Evolutionary conservation across 2,113 vertebrate genomes (phyloP).

Genomic region (Ascaphus truei): DNA sequence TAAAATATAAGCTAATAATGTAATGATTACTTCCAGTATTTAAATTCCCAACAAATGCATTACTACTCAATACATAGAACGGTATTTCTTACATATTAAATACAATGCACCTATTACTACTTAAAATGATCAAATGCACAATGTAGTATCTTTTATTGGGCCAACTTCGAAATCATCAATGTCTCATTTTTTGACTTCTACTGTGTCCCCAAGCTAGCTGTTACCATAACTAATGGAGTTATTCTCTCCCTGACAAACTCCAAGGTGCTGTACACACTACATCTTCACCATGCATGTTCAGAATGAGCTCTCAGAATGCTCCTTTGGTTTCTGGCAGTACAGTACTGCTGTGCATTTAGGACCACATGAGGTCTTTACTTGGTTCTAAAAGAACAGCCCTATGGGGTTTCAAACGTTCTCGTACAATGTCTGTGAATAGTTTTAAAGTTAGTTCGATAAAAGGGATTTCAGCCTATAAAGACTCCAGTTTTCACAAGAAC

Average conservation of each 20-base stretch:
- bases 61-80: no score
- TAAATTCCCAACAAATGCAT: no score
- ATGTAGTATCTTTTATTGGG: no score
- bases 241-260: not conserved
- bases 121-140: no score
- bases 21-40: no score
- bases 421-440: not conserved
- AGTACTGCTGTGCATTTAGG: not conserved
- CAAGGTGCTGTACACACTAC: no score
- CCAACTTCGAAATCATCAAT: not conserved
- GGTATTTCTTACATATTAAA: no score
- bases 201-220: not conserved
- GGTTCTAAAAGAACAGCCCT: conserved; percentile 12
- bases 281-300: no score
- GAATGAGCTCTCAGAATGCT: no score
- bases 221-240: not conserved
- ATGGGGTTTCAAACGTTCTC: conserved; percentile 16
- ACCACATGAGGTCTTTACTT: conserved; percentile 31
- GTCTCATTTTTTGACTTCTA: not conserved
- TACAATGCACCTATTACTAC: no score
- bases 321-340: no score
- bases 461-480: conserved; percentile 18
- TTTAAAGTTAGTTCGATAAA: conserved; percentile 22
- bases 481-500: not conserved
- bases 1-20: no score